Conservation (phyloP, 2,797 vertebrate genomes). For the Telmatherina bonti region DNA sequence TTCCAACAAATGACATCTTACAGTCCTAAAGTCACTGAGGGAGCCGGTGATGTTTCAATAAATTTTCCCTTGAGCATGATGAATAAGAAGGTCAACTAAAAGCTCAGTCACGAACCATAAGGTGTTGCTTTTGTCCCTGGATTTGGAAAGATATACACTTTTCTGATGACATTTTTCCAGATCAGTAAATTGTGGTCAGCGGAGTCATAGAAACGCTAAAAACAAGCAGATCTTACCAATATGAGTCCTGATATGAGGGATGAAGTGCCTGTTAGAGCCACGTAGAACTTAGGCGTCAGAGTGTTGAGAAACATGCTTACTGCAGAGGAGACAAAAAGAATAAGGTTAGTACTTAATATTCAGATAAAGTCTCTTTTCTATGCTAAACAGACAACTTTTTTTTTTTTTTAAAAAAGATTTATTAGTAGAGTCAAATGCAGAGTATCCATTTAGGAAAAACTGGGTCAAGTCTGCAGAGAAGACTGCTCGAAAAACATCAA, state of each 20-base stretch:
- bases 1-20: slow-evolving; percentile 35
- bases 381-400: neutral
- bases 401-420: no score
- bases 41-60: slow-evolving; percentile 5
- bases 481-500: slow-evolving; percentile 18
- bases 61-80: slow-evolving; percentile 11
- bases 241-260: slow-evolving; percentile 99
- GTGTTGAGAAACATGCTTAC: slow-evolving; percentile 99
- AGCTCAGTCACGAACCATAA: slow-evolving; percentile 3
- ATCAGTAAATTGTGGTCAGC: neutral
- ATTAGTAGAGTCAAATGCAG: slow-evolving; percentile 28
- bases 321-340: slow-evolving; percentile 67
- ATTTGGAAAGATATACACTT: no score
- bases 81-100: slow-evolving; percentile 19
- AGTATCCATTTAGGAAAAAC: slow-evolving; percentile 22
- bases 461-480: slow-evolving; percentile 24
- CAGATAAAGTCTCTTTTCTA: neutral
- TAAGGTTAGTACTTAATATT: slow-evolving; percentile 25
- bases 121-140: neutral
- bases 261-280: slow-evolving; percentile 97
- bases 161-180: no score
- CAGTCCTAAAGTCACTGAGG: slow-evolving; percentile 13
- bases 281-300: slow-evolving; percentile 98
- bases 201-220: neutral
- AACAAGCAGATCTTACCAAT: slow-evolving; percentile 89